These are phyloP conservation scores for Luehdorfia chinensis DNA, from an alignment of 1,140 invertebrate species.

Conservation along the genomic window DNA sequence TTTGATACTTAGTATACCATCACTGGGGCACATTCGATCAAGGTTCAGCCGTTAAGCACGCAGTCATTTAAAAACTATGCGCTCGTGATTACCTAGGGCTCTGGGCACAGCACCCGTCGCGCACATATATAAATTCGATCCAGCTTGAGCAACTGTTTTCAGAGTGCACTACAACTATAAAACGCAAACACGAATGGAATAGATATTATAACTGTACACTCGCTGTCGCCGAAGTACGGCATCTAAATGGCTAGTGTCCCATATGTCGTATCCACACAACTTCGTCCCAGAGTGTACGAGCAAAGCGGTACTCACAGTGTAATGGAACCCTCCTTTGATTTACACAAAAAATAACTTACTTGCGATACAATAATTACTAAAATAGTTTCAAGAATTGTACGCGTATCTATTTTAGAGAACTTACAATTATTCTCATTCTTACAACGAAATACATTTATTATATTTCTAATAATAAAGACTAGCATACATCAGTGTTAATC, in stretches of 20 bases:
- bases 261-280: not conserved
- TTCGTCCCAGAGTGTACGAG: not conserved
- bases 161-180: conserved; percentile 42
- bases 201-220: conserved; percentile 3
- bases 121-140: conserved; percentile 43
- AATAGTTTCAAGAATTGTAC: conserved; percentile 52
- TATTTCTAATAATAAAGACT: conserved; percentile 65
- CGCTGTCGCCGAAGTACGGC: too few species aligned
- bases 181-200: conserved; percentile 31
- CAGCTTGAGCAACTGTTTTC: conserved; percentile 40
- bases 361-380: conserved; percentile 45
- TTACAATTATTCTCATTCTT: conserved; percentile 64
- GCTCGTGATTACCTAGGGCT: conserved; percentile 11
- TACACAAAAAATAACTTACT: conserved; percentile 47
- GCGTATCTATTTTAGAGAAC: conserved; percentile 52
- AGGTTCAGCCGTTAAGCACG: not conserved
- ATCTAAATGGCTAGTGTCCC: not conserved
- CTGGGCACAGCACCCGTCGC: conserved; percentile 31
- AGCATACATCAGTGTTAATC: conserved; percentile 65
- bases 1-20: not conserved
- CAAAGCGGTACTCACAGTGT: conserved; percentile 14
- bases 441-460: conserved; percentile 56
- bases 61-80: not conserved
- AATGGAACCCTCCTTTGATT: conserved; percentile 22
- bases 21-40: not conserved